Evolutionary conservation across 1,140 invertebrate genomes (phyloP), one percentile per base, ranked within the genome.

Genomic region (Triops cancriformis): DNA sequence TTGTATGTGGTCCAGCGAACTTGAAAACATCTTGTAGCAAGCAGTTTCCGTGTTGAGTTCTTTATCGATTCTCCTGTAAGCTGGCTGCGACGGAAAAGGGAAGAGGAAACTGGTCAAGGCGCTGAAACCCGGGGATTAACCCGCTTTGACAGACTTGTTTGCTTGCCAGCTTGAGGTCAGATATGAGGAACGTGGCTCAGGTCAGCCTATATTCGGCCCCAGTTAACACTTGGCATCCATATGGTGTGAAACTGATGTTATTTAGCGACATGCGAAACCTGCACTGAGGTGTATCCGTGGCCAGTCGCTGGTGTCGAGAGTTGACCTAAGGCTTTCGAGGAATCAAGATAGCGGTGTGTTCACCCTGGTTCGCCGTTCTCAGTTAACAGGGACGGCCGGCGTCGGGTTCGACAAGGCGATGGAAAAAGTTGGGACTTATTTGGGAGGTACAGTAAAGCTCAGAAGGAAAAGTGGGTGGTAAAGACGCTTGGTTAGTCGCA

Each of bases 81-180:
- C 31, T 37, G 18, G 51, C 51, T 64, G 51, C 51, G 23, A 64
- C 51, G 51, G 51, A 64, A 23, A 45, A 64, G 51, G 51, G 23
- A 64, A 64, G 18, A 64, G 6, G 51, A 64, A 7, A 64, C 51
- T 14, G 51, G 51, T 64, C 51, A 51, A 64, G 51, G 51, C 51
- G 51, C 23, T 64, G 51, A 64, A 23, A 64, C 51, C 14, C n/a
- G 18, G 51, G 51, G 18, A 23, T 64, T 64, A 64, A 64, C 51
- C 51, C 18, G n/a, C 51, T 64, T 64, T 64, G 51, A 64, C 51
- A 64, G 51, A 64, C 51, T 64, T 64, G 51, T 64, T 64, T 64
- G 51, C 51, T n/a, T n/a, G 51, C 51, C 51, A 64, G 51, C 51
- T 64, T 64, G 51, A 64, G 51, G 51, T 64, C 51, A 64, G 23